Evolutionary conservation across 2,113 vertebrate species (phyloP), one percentile per base, ranked within the genome.

Genomic region (Myiozetetes cayanensis): DNA sequence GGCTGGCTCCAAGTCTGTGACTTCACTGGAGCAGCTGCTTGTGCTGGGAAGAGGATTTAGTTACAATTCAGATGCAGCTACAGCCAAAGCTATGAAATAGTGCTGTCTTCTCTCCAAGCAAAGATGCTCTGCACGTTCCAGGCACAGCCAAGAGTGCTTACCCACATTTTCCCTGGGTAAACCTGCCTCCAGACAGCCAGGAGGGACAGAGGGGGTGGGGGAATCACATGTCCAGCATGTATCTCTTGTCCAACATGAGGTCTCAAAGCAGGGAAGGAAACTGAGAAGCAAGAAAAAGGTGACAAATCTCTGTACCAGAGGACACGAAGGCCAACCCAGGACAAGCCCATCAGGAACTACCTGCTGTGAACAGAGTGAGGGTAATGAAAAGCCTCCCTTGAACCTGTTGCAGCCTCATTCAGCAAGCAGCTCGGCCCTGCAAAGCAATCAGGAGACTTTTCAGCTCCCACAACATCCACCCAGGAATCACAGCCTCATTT

Each of bases 1-100:
- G 76, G 49, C 72, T 56, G 47, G 46, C 76, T 91, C 72, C 87
- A 71, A 47, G 67, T 31, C 72, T 47, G 30, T 66, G 84, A 93
- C 87, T 93, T 88, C 90, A 86, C 71, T 52, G 50, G 66, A 96
- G 84, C 87, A 93, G 87, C 84, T 94, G 90, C 41, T 85, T 63
- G 41, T 85, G 74, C 84, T 91, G 85, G 80, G 72, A 89, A 67
- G 67, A 72, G 80, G 83, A 52, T 89, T 86, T 76, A 35, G 72
- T 94, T 91, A 43, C 43, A 35, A 52, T 10, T 79, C 62, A 80
- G 88, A 58, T 35, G 24, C 20, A 72, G 58, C 37, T 44, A 78
- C 58, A 93, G 76, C 87, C 95, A 86, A 86, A 79, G 73, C 80
- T 55, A 19, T 11, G 9, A 82, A 77, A 65, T 5, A 16, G 14